Base-by-base conservation (phyloP, 2,888 invertebrate species). In the Hofmannophila pseudospretella region DNA sequence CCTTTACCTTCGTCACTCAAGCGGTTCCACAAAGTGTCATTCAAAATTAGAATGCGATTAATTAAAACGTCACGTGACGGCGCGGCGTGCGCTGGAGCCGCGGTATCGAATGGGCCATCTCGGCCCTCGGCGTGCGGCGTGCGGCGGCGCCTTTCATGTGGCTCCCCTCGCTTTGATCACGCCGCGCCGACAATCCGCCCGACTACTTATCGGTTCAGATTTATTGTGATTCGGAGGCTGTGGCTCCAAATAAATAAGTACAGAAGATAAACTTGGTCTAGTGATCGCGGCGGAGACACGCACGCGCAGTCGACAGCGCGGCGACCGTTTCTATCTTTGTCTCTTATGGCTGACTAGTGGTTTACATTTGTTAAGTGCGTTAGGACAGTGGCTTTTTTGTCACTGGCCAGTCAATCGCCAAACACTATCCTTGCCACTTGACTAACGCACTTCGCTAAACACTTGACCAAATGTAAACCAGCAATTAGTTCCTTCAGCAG, bases 141-240 rank as follows among this genome's bases (percentile, higher is more conserved):
- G 44, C 51, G 58, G 77, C 82, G 82, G 84, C 74, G 63, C 61
- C 73, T 84, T 85, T 85, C 71, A 84, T 75, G 76, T 81, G 61
- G 64, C 69, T 70, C 74, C 75, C 73, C 63, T 67, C 60, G 63
- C 81, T 85, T 86, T 86, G 85, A 85, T 79, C 81, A 64, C 58
- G 67, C 81, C 79, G 78, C 73, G 71, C 82, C 85, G 81, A 77
- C 85, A 74, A 82, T 79, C 82, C 77, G 73, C 67, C 68, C 71
- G 76, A 73, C 84, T 84, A 84, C 85, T 86, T 86, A 86, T 86
- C 85, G 84, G 77, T 68, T 79, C 81, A 78, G 85, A 86, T 86
- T 86, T 86, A 86, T 85, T 82, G 84, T 85, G 82, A 80, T 80
- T 81, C 67, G 75, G 79, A 78, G 73, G 72, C 78, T 75, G 73